Base-by-base conservation (phyloP, 2,888 invertebrate genomes). In the Cerastis leucographa region DNA sequence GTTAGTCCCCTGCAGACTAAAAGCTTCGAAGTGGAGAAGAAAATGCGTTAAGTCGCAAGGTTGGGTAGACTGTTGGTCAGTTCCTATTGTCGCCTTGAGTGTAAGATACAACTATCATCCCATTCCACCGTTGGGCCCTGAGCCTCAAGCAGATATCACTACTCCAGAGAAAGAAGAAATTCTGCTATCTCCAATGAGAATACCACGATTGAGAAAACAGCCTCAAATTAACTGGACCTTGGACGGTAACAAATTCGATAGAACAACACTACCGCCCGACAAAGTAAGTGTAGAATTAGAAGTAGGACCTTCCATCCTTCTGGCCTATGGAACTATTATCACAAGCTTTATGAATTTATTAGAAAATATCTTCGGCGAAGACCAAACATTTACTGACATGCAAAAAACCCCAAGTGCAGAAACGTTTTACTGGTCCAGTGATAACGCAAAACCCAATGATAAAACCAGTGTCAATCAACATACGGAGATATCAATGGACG, bases 291-390 rank as follows among this genome's bases (percentile, higher is more conserved):
- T 99, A 0, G 99, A 99, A 90, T 96, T 99, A 42, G 99, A 99
- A 96, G 98, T 99, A 51, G 99, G 99, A 0, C 99, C 99, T 0
- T 99, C 99, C 0, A 98, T 99, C 49, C 95, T 99, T 11, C 97
- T 99, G 88, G 97, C 99, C 0, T 99, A 99, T 91, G 99, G 99
- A 6, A 98, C 99, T 29, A 98, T 99, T 12, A 97, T 99, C 51
- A 97, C 98, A 74, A 98, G 98, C 92, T 98, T 99, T 89, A 97
- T 99, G 91, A 98, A 99, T 95, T 97, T 99, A 62, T 98, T 99
- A 93, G 99, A 99, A 96, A 99, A 99, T 92, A 99, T 99, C 86
- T 99, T 99, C 93, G 99, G 99, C 0, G 99, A 99, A 94, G 99
- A 99, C 96, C 99, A 99, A 95, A 97, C 97, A 42, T 99, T 99